Conservation (phyloP, 1,140 invertebrate genomes). For the Psix sp. region DNA sequence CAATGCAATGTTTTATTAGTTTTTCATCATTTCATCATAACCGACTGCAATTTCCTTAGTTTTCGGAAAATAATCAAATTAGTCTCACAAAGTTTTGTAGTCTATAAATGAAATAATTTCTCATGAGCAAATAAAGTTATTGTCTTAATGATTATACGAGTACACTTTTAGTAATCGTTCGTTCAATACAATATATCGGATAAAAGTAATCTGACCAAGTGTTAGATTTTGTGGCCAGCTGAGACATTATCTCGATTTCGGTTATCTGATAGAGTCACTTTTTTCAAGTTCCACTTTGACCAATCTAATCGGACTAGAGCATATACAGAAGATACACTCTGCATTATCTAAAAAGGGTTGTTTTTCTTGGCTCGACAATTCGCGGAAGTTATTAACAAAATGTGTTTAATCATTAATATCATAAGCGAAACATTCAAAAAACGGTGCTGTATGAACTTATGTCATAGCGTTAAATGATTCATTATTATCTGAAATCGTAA, state of each 20-base stretch:
- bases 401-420: slow-evolving; percentile 21
- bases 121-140: slow-evolving; percentile 27
- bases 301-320: slow-evolving; percentile 45
- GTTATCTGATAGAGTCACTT: slow-evolving; percentile 26
- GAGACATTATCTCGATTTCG: slow-evolving; percentile 17
- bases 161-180: slow-evolving; percentile 43
- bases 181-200: slow-evolving; percentile 33
- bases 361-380: no score
- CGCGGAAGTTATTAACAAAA: no score
- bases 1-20: no score
- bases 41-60: no score
- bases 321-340: no score
- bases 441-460: slow-evolving; percentile 49
- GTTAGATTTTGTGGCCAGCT: slow-evolving; percentile 25
- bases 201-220: slow-evolving; percentile 28
- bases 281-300: slow-evolving; percentile 18
- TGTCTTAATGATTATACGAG: slow-evolving; percentile 49
- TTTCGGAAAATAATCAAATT: neutral
- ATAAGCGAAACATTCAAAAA: slow-evolving; percentile 37
- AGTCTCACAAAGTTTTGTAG: neutral
- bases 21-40: no score
- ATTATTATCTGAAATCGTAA: slow-evolving; percentile 48
- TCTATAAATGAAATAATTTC: neutral
- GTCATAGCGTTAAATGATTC: slow-evolving; percentile 52
- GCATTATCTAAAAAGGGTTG: no score